Conservation (phyloP, 1,140 invertebrate genomes). For the Paracyclopina nana region DNA sequence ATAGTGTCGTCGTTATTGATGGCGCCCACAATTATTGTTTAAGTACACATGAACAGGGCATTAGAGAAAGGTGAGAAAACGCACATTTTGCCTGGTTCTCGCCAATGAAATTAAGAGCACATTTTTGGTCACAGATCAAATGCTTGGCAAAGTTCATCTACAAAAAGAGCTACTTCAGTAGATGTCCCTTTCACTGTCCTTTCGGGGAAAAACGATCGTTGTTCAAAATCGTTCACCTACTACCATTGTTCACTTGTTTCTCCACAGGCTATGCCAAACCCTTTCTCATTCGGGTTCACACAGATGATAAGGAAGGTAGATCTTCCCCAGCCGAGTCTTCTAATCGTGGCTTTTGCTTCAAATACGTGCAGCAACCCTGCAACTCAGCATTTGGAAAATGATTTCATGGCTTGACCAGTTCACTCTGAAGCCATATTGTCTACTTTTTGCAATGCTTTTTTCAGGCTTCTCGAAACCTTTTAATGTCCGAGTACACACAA, state of each 20-base stretch:
- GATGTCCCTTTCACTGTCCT: no score
- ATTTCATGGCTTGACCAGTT: background rate
- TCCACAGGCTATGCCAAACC: slow-evolving; percentile 49
- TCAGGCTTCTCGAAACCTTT: slow-evolving; percentile 20
- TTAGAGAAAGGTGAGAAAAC: no score
- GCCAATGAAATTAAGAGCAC: no score
- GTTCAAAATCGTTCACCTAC: no score
- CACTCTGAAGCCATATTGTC: background rate
- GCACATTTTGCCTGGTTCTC: no score
- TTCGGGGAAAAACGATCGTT: no score
- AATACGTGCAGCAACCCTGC: slow-evolving; percentile 45
- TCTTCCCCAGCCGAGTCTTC: slow-evolving; percentile 16
- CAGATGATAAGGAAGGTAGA: slow-evolving; percentile 41
- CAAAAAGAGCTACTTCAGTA: no score
- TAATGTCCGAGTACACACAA: slow-evolving; percentile 19
- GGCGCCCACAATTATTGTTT: no score
- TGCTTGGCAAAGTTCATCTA: no score
- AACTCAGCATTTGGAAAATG: slow-evolving; percentile 13
- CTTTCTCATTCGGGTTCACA: slow-evolving; percentile 51
- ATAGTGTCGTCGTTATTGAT: no score
- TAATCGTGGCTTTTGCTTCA: slow-evolving; percentile 47
- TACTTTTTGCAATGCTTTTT: background rate
- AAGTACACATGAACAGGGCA: no score
- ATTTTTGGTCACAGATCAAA: no score
- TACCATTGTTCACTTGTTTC: slow-evolving; percentile 16